Conservation (phyloP, 2,113 vertebrate genomes). For the Entosphenus tridentatus region DNA sequence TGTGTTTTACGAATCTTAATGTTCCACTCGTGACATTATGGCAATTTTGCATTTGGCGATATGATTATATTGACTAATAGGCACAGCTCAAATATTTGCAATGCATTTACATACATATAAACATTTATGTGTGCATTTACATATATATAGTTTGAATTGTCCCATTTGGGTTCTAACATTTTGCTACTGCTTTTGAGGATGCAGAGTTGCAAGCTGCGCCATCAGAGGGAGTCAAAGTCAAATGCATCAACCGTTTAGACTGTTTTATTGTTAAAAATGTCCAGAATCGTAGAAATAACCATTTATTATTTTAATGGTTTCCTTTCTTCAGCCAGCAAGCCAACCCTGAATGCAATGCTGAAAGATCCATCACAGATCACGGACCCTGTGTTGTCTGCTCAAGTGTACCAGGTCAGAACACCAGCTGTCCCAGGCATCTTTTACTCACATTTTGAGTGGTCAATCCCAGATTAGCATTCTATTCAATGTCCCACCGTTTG, state of each 20-base stretch:
- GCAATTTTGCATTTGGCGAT: too few species aligned
- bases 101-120: background rate
- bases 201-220: too few species aligned
- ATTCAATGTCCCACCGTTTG: background rate
- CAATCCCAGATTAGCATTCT: conserved; percentile 8
- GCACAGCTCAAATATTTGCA: too few species aligned
- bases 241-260: too few species aligned
- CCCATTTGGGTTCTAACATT: too few species aligned
- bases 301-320: background rate
- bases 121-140: background rate
- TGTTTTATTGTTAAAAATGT: too few species aligned
- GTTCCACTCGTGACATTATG: too few species aligned
- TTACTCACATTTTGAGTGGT: conserved; percentile 8
- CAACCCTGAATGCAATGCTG: conserved; percentile 62
- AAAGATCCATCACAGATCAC: conserved; percentile 75
- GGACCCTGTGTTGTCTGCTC: conserved; percentile 55
- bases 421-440: conserved; percentile 18
- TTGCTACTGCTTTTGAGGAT: too few species aligned
- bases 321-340: conserved; percentile 44
- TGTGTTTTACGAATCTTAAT: too few species aligned
- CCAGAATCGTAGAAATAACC: too few species aligned
- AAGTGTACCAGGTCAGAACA: conserved; percentile 63
- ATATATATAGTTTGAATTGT: background rate
- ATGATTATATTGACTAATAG: too few species aligned
- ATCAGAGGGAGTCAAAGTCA: too few species aligned